phyloP scores from a whole-genome alignment of 2,113 vertebrate species.

The Neolamprologus variostigma region DNA sequence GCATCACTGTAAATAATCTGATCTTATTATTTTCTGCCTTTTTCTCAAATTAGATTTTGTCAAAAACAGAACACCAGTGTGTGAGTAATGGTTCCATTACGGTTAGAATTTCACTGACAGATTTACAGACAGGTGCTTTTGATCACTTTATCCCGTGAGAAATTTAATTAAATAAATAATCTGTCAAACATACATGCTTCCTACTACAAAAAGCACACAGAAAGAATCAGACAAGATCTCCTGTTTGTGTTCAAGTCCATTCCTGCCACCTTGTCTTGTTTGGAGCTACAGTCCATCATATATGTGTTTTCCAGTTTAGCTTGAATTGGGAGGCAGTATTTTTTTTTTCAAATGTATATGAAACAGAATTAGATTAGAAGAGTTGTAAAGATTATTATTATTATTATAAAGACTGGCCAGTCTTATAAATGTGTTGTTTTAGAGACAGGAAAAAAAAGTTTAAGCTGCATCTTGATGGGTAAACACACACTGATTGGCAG shows the following conservation, averaged over 20 bases:
- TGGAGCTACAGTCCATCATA: neutral
- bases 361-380: neutral
- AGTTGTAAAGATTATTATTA: neutral
- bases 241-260: neutral
- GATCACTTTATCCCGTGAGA: conserved; percentile 47
- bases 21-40: conserved; percentile 20
- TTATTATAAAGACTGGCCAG: neutral
- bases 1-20: conserved; percentile 56
- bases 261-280: neutral
- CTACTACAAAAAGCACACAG: neutral
- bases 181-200: conserved; percentile 20
- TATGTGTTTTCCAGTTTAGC: neutral
- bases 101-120: conserved; percentile 43
- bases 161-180: conserved; percentile 61
- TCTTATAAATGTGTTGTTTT: neutral
- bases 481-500: neutral
- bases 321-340: neutral
- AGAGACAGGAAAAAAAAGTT: neutral
- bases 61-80: conserved; percentile 62
- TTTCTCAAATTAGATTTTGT: conserved; percentile 44
- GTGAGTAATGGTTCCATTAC: conserved; percentile 58
- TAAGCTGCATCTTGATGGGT: neutral
- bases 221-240: neutral
- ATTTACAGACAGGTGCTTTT: conserved; percentile 64
- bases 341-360: neutral